Base-by-base conservation (phyloP, 2,888 invertebrate genomes). In the Odontomyia ornata region DNA sequence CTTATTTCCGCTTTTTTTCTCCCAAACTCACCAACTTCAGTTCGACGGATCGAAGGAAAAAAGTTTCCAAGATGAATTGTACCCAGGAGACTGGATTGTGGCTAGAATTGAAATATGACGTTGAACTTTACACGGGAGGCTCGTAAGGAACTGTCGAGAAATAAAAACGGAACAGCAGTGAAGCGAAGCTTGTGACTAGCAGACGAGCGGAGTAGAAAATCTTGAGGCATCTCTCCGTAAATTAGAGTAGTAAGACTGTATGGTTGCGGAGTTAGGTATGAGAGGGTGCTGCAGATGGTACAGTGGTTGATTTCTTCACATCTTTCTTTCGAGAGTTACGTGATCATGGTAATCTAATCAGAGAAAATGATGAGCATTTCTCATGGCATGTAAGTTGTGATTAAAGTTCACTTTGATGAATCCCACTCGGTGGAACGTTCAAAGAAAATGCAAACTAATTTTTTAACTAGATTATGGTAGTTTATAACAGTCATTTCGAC, bases 331-430 rank as follows among this genome's bases (percentile, higher is more conserved):
- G 27, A 28, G 71, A 72, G 56, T 56, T 72, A 72, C 71, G 71
- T 72, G 71, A 72, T 72, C 71, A 72, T 72, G 30, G 71, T 72
- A 72, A 72, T 72, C 71, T 72, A 72, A 72, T 72, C 71, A 72
- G 56, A 27, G 71, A 28, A 72, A 72, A 52, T 52, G 71, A 72
- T 52, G 71, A 72, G 52, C 71, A 72, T 72, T 72, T 72, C 71
- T 72, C 65, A 65, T 65, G 30, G 36, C 36, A 36, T 65, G 36
- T 36, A 65, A 65, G 36, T 65, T 65, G 65, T 65, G 65, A 65
- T 65, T 65, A 65, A 65, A 65, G 65, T 65, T 65, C 36, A 9
- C 36, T 65, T 65, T 65, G 65, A 65, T 65, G 65, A 65, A 65
- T 65, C 18, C 65, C 21, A 60, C 23, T 25, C 25, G 57, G 52